Conservation (phyloP, 2,888 invertebrate genomes). For the Acanthosepion lycidas region DNA sequence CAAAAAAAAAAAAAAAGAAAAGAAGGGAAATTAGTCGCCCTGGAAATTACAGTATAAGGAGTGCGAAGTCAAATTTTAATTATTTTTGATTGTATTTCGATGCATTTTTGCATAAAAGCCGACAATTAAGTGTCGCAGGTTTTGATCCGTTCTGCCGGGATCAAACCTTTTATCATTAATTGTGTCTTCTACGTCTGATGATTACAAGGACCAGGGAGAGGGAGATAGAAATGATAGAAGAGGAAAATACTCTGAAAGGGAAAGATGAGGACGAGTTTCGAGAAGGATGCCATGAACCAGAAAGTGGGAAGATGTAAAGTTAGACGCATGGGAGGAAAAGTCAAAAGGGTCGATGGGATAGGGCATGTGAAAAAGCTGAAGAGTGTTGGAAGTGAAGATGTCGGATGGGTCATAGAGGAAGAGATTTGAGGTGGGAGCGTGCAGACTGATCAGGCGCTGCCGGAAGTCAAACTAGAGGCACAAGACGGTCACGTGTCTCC, state of each 20-base stretch:
- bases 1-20: background rate
- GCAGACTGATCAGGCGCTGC: background rate
- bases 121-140: constrained; percentile 20
- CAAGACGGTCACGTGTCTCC: constrained; percentile 7
- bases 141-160: background rate
- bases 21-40: background rate
- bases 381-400: background rate
- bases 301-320: background rate
- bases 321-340: background rate
- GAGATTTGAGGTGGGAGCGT: background rate
- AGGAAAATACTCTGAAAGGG: no score
- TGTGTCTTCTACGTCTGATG: background rate
- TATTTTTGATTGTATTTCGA: background rate
- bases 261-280: no score
- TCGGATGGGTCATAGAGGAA: background rate
- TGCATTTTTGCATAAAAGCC: background rate
- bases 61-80: background rate
- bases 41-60: constrained; percentile 10
- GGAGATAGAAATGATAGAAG: background rate
- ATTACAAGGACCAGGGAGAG: background rate
- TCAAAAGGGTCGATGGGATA: background rate
- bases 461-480: background rate
- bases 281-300: background rate
- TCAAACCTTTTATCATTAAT: constrained; percentile 18
- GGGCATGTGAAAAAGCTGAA: background rate